phyloP scores from a whole-genome alignment of 2,113 vertebrate genomes.

The Craseonycteris thonglongyai region DNA sequence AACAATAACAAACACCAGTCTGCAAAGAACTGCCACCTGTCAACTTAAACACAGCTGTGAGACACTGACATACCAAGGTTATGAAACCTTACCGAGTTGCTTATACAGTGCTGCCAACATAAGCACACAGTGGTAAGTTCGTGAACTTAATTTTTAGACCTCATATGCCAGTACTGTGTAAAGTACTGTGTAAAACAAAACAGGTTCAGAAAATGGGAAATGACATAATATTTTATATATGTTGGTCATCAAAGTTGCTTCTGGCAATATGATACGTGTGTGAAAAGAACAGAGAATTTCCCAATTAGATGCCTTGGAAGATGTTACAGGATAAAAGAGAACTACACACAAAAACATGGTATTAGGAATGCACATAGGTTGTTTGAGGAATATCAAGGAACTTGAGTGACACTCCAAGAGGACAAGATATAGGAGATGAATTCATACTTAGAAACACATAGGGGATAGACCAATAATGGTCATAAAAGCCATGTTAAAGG shows the following conservation, averaged over 20 bases:
- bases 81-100: too few relatives aligned
- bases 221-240: background rate
- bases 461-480: background rate
- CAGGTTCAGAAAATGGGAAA: background rate
- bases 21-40: too few relatives aligned
- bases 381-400: background rate
- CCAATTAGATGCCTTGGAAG: background rate
- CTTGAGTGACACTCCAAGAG: background rate
- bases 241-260: background rate
- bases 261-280: background rate
- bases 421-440: background rate
- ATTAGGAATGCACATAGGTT: background rate
- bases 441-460: background rate
- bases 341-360: background rate
- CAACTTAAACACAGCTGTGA: too few relatives aligned
- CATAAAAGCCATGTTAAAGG: background rate
- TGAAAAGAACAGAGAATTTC: background rate
- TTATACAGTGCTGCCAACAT: too few relatives aligned
- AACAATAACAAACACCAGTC: too few relatives aligned
- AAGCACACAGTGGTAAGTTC: too few relatives aligned
- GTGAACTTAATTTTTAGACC: too few relatives aligned
- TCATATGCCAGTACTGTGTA: too few relatives aligned
- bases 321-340: background rate
- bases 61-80: too few relatives aligned
- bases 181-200: background rate